These are phyloP conservation scores for Crioceris asparagi DNA, from an alignment of 2,888 invertebrate genomes.

Conservation along the genomic window DNA sequence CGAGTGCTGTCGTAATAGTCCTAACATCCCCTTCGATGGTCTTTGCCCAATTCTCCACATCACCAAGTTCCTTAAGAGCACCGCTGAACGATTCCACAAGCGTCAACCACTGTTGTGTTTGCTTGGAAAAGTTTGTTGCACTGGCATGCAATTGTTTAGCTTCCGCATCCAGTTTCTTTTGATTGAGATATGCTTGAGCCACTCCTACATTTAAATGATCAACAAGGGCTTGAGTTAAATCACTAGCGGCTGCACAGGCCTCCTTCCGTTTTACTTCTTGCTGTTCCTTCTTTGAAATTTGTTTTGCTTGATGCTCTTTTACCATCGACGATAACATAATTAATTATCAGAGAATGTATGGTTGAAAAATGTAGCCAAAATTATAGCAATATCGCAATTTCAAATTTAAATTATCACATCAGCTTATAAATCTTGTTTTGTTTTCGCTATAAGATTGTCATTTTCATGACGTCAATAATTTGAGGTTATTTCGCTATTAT, in stretches of 20 bases:
- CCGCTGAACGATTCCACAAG: slow-evolving; percentile 81
- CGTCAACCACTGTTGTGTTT: slow-evolving; percentile 94
- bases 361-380: too few relatives aligned
- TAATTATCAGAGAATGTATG: too few relatives aligned
- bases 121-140: slow-evolving; percentile 89
- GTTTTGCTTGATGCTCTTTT: slow-evolving; percentile 78
- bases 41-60: slow-evolving; percentile 97
- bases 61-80: slow-evolving; percentile 90
- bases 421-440: too few relatives aligned
- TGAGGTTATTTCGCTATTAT: too few relatives aligned
- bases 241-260: slow-evolving; percentile 84
- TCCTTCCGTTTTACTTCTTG: slow-evolving; percentile 91
- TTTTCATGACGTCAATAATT: too few relatives aligned
- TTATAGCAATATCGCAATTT: too few relatives aligned
- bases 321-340: slow-evolving; percentile 81
- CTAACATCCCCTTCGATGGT: slow-evolving; percentile 95
- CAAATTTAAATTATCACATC: too few relatives aligned
- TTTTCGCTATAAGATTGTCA: too few relatives aligned
- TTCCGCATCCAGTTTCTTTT: slow-evolving; percentile 94
- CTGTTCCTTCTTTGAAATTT: slow-evolving; percentile 64
- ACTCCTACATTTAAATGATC: slow-evolving; percentile 97
- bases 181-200: slow-evolving; percentile 96
- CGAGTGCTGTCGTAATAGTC: slow-evolving; percentile 81
- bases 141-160: slow-evolving; percentile 91
- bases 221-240: slow-evolving; percentile 85